Base-by-base conservation (phyloP, 2,888 invertebrate genomes). In the Penaeus monodon region DNA sequence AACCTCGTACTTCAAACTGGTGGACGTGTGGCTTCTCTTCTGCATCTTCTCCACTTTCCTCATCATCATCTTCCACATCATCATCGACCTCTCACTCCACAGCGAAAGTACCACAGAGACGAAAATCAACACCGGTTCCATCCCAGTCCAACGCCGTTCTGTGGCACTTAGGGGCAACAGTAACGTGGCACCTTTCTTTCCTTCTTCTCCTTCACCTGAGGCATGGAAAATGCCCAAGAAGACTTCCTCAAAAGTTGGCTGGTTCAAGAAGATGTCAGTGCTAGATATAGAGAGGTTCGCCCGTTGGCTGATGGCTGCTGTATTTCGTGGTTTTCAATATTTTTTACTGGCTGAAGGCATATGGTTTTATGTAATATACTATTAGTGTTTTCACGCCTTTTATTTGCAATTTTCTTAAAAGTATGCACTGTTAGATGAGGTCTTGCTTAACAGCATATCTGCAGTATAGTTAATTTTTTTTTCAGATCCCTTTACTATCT, bases 11-110 rank as follows among this genome's bases (percentile, higher is more conserved):
- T 84, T 84, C 84, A 84, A 84, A 57, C 27, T 84, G 29, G 84
- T 84, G 66, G 84, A 84, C 84, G 66, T 84, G 22, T 84, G 84
- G 84, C 84, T 84, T 22, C 77, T 84, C 84, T 84, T 84, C 77
- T 84, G 84, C 66, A 84, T 84, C 33, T 77, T 84, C 63, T 78
- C 66, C 57, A 84, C 77, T 2, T 84, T 84, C 49, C 77, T 84
- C 68, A 68, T 84, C 65, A 84, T 84, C 57, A 33, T 84, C 17
- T 84, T 84, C 57, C 84, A 84, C 84, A 77, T 68, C 68, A 24
- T 84, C 27, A 84, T 84, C n/a, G 77, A 84, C 57, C 49, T 78
- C 29, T 57, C 76, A 22, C 33, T 76, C 33, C 64, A 83, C 63
- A 38, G 33, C 33, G 80, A 27, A 14, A n/a, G 64, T 24, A 64